These are phyloP conservation scores for Tanypteryx hageni DNA, from an alignment of 2,888 invertebrate species.

Conservation along the genomic window DNA sequence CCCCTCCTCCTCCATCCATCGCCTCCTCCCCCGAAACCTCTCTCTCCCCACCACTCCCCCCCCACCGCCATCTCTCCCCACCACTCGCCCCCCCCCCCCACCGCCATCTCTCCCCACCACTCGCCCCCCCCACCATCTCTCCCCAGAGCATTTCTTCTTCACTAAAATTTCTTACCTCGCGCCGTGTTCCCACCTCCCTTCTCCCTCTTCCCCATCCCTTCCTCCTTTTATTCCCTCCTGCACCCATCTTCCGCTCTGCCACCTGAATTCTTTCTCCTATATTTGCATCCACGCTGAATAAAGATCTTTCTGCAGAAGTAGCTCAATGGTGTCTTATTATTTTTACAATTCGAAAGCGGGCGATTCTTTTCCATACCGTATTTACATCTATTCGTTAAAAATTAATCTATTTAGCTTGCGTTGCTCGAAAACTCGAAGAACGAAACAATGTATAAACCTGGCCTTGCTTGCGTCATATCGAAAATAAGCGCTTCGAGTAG, in stretches of 20 bases:
- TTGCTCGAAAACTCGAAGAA: no score
- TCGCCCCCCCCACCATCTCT: constrained; percentile 70
- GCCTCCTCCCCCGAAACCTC: constrained; percentile 68
- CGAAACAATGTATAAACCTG: no score
- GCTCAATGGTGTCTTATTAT: background rate
- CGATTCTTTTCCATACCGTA: no score
- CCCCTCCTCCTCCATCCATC: constrained; percentile 66
- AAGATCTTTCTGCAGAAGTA: background rate
- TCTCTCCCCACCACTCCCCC: constrained; percentile 68
- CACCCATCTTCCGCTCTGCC: constrained; percentile 68
- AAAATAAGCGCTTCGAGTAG: no score
- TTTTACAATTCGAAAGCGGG: no score
- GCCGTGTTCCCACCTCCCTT: constrained; percentile 69
- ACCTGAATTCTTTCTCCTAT: constrained; percentile 74
- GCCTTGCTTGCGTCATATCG: no score
- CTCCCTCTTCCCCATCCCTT: background rate
- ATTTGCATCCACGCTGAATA: constrained; percentile 45
- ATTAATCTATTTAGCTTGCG: no score
- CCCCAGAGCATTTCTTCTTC: constrained; percentile 69
- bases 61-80: constrained; percentile 70
- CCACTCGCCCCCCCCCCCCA: constrained; percentile 67
- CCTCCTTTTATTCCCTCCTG: no score
- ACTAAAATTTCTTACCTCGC: constrained; percentile 70
- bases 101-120: constrained; percentile 68
- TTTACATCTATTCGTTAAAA: no score